Conservation (phyloP, 2,113 vertebrate species). For the Lophochroa leadbeateri region DNA sequence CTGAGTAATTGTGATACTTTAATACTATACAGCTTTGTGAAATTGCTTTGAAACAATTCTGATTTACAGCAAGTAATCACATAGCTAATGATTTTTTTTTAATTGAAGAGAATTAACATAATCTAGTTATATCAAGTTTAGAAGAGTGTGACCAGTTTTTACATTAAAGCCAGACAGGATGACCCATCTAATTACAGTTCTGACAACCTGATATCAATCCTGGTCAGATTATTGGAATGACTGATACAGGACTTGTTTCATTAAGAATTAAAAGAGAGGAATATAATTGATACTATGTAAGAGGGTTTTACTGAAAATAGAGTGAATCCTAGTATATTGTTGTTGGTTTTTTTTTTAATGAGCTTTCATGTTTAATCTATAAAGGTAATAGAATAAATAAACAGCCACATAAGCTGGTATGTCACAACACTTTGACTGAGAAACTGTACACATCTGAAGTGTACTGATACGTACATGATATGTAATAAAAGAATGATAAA, state of each 20-base stretch:
- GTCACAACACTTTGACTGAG: not conserved
- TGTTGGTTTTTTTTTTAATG: not conserved
- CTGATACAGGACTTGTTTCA: not conserved
- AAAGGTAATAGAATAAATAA: not conserved
- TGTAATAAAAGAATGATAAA: not conserved
- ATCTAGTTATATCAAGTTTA: not conserved
- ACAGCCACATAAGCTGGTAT: not conserved
- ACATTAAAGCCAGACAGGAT: not conserved
- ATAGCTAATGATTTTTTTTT: slow-evolving; percentile 18
- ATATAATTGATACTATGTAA: not conserved
- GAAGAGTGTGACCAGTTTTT: not conserved
- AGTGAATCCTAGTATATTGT: not conserved
- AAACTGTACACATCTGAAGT: not conserved
- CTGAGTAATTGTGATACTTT: not conserved
- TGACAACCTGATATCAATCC: not conserved
- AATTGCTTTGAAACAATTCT: slow-evolving; percentile 2
- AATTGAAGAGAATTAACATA: not conserved
- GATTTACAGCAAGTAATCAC: not conserved
- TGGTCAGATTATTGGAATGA: not conserved
- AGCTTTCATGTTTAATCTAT: not conserved
- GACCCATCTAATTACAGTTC: not conserved
- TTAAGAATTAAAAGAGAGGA: slow-evolving; percentile 5
- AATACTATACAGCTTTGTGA: not conserved
- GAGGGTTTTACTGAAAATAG: not conserved
- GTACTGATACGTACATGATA: not conserved